Base-by-base conservation (phyloP, 2,888 invertebrate species). In the Ennomos quercinarius region DNA sequence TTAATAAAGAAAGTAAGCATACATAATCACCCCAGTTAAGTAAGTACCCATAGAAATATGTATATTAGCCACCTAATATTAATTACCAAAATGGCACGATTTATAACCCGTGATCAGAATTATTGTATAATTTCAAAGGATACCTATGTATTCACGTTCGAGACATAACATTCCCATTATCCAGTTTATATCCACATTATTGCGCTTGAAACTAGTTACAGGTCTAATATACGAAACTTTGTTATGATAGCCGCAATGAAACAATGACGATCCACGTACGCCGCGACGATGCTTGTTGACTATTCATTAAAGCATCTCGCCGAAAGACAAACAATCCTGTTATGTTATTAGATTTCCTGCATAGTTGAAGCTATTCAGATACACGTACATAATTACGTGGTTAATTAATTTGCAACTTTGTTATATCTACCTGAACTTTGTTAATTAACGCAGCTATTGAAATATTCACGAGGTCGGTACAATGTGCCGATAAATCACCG, bases 221-320 rank as follows among this genome's bases (percentile, higher is more conserved):
- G 47, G 63, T 65, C 57, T 62, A 61, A 56, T 56, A 64, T 63
- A 44, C 46, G 57, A 53, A 63, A 60, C 57, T 64, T 68, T 68
- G 72, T 65, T 71, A 60, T 64, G 63, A 72, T 72, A 71, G 66
- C 68, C 55, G 63, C 73, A 75, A 67, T 80, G 84, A 81, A 85
- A 85, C 83, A 84, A 79, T 72, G 73, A 75, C 73, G 75, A 83
- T 81, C 77, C 78, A 78, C 78, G 80, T 78, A 74, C 76, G 77
- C 73, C 76, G 74, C 80, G 79, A 70, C 72, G 73, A 72, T 75
- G 73, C 73, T 74, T 91, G 89, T 91, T 91, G 84, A 86, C 89
- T 89, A 90, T 91, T 89, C 87, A 90, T 90, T 88, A 90, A 79
- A 85, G 83, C 87, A 86, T 84, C 84, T 84, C 83, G 74, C 80